Percentiles rank a stretch among this genome's conserved stretches.
These are phyloP conservation scores for Anadara kagoshimensis DNA, from an alignment of 1,140 invertebrate genomes.

Conservation along the genomic window DNA sequence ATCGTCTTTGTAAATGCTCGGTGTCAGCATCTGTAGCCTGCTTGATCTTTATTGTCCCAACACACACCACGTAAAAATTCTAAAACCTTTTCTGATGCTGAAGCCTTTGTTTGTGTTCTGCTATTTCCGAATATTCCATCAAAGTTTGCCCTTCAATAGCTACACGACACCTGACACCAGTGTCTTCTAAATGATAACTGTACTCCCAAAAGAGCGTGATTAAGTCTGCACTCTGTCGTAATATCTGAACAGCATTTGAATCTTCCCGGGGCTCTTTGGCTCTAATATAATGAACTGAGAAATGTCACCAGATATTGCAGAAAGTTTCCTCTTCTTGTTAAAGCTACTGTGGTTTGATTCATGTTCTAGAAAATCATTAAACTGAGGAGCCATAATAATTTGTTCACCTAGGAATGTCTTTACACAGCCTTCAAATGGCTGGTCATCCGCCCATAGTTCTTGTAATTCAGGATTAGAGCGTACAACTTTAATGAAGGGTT, in stretches of 20 bases:
- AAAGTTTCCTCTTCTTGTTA: constrained; percentile 15
- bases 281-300: constrained; percentile 43
- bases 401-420: not conserved
- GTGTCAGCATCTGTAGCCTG: constrained; percentile 74
- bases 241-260: constrained; percentile 22
- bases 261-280: not conserved
- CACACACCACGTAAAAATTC: constrained; percentile 52
- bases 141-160: constrained; percentile 48
- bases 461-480: constrained; percentile 38
- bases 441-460: constrained; percentile 44
- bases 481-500: constrained; percentile 47
- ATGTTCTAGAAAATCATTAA: no score
- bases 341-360: no score
- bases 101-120: constrained; percentile 45
- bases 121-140: constrained; percentile 41
- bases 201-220: constrained; percentile 43
- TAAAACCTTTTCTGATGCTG: constrained; percentile 54
- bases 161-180: constrained; percentile 46
- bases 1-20: not conserved
- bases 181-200: constrained; percentile 43
- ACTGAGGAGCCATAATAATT: no score
- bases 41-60: constrained; percentile 76
- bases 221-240: constrained; percentile 44
- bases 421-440: constrained; percentile 15
- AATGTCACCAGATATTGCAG: constrained; percentile 24